Conservation (phyloP, 2,113 vertebrate species). For the Microtus oregoni region DNA sequence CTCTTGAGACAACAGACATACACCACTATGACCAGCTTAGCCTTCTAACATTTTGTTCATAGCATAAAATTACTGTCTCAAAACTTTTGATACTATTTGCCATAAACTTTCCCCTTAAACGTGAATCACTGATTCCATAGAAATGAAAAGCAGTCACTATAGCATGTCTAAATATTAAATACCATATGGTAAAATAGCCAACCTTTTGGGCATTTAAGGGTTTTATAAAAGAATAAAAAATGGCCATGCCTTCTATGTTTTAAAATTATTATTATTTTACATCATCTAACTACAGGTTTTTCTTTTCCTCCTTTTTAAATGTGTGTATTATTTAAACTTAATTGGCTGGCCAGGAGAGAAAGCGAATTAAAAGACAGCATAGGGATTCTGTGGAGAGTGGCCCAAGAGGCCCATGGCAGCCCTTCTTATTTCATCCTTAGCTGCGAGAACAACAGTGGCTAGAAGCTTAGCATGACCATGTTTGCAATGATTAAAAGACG, state of each 20-base stretch:
- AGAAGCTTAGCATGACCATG: neutral
- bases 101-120: too few species aligned
- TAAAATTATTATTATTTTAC: neutral
- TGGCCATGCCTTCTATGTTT: neutral
- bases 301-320: neutral
- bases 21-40: neutral
- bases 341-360: too few species aligned
- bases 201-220: neutral
- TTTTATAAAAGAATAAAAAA: neutral
- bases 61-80: neutral
- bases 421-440: neutral
- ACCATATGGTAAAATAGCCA: neutral
- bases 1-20: neutral
- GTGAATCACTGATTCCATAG: neutral
- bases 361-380: neutral
- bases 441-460: rapidly evolving
- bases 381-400: neutral
- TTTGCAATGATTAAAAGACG: too few species aligned
- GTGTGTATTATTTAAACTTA: neutral
- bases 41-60: neutral
- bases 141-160: neutral
- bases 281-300: neutral
- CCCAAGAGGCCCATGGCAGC: too few species aligned
- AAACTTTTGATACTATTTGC: neutral
- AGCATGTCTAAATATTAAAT: neutral